Conservation (phyloP, 2,113 vertebrate genomes). For the Lepidiolamprologus cunningtoni region DNA sequence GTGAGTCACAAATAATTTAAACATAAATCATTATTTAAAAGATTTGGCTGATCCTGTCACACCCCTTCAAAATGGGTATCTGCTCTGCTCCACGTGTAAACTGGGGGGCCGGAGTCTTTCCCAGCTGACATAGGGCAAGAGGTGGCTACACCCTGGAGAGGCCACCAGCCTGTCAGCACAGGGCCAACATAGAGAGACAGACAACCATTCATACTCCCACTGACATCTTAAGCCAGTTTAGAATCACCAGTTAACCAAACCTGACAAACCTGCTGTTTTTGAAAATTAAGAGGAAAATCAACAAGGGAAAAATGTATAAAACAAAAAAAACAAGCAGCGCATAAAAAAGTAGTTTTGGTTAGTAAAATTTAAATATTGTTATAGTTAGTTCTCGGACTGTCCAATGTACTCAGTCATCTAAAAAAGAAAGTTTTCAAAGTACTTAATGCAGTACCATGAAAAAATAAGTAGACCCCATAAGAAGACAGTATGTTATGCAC, state of each 20-base stretch:
- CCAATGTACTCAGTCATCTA: background rate
- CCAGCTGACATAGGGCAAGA: background rate
- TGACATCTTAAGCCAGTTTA: background rate
- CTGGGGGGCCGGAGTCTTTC: background rate
- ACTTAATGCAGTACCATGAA: background rate
- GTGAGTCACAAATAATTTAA: background rate
- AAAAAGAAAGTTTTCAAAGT: background rate
- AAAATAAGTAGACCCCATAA: background rate
- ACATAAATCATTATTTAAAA: background rate
- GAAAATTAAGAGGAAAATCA: background rate
- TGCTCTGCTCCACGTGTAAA: background rate
- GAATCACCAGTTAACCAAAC: background rate
- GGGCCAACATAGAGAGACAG: background rate
- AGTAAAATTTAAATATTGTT: background rate
- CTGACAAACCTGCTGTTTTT: rapidly evolving
- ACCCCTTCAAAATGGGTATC: background rate
- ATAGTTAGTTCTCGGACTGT: background rate
- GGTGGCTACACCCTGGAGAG: background rate
- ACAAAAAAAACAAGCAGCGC: background rate
- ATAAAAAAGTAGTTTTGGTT: background rate
- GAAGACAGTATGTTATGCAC: background rate
- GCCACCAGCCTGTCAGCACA: background rate
- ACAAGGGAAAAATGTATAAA: background rate
- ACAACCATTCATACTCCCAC: background rate
- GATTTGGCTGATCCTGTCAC: background rate